Base-by-base conservation (phyloP, 2,113 vertebrate genomes). In the Bucco capensis region DNA sequence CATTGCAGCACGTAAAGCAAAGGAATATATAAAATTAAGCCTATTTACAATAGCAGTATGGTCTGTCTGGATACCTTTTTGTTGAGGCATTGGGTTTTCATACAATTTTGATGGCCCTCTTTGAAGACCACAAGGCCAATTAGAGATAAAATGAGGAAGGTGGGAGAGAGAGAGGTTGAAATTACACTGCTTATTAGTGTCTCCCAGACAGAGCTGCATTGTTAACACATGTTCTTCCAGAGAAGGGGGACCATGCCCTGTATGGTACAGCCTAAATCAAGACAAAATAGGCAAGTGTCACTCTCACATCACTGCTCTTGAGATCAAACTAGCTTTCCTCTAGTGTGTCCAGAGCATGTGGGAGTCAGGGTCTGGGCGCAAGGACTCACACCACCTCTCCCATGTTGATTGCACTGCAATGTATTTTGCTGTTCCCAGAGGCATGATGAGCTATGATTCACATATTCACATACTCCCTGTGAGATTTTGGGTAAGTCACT, bases 311-410 rank as follows among this genome's bases (percentile, higher is more conserved):
- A 24, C 15, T 27, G 14, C 47, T 25, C 30, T 1, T 8, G 33
- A 65, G 15, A 2, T 50, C 71, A 46, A 67, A 21, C 8, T 10
- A 16, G 8, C 19, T n/a, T 80, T 72, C 37, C 50, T 37, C 14
- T 3, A 28, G 37, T 4, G 2, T 25, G n/a, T 86, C 33, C 18
- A 30, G 35, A 69, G 16, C 0, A 0, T 7, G 28, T 14, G 14
- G n/a, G 19, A 30, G 35, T n/a, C 0, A 0, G 1, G 3, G 3
- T 44, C 21, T 16, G 6, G 25, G 44, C 37, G 46, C 49, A 79
- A 19, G 27, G 40, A 51, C 28, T 62, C 42, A 57, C 8, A 33
- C 4, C 27, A 65, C 7, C 27, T 61, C 31, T 50, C 28, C 23
- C 30, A 11, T 5, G 6, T 17, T 47, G 19, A 46, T 49, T 10